Conservation (phyloP, 2,888 invertebrate species). For the Allacma fusca region DNA sequence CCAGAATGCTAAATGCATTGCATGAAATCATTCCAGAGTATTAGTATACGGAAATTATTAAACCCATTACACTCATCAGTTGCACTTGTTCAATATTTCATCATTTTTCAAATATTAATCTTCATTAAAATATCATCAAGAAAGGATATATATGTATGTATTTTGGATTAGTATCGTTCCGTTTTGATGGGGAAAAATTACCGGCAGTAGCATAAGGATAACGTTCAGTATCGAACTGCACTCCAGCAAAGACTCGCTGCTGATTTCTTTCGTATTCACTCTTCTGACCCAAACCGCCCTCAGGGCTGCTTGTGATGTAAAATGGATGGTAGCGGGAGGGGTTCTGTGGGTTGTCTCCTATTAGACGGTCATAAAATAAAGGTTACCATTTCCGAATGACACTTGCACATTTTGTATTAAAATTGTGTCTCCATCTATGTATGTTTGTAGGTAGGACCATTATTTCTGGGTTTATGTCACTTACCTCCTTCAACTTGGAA, state of each 20-base stretch:
- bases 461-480: constrained; percentile 3
- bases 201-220: constrained; percentile 82
- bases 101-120: too few species aligned
- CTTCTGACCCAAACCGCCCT: constrained; percentile 87
- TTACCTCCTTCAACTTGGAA: constrained; percentile 64
- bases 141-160: too few species aligned
- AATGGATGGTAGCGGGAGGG: constrained; percentile 89
- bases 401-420: too few species aligned
- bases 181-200: too few species aligned
- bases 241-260: constrained; percentile 82
- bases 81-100: too few species aligned
- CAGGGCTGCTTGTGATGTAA: constrained; percentile 85
- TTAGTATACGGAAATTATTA: not conserved
- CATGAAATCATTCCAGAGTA: constrained; percentile 24
- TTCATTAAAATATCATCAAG: too few species aligned
- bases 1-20: constrained; percentile 36
- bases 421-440: too few species aligned
- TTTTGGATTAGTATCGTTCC: too few species aligned
- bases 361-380: too few species aligned
- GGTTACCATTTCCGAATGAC: too few species aligned
- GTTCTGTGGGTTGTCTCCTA: constrained; percentile 76
- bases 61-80: not conserved
- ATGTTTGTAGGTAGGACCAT: too few species aligned
- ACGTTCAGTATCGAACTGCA: constrained; percentile 77
- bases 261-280: constrained; percentile 73